phyloP scores from a whole-genome alignment of 2,888 invertebrate species.

The Heliconius hortense region DNA sequence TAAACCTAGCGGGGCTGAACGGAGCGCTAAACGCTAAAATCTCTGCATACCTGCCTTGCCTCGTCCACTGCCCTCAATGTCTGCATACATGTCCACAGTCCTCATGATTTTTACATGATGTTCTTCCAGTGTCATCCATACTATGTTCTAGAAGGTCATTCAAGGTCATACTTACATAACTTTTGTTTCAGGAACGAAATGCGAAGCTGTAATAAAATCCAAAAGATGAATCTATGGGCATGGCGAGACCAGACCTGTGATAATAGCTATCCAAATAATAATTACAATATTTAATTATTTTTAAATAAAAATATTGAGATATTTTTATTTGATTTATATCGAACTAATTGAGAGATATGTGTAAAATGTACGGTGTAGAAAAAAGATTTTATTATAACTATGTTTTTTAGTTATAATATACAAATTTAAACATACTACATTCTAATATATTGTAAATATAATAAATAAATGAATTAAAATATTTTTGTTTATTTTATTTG shows the following conservation, averaged over 20 bases:
- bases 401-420: no score
- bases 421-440: no score
- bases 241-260: conserved; percentile 51
- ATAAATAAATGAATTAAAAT: neutral
- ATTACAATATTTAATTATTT: conserved; percentile 13
- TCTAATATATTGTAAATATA: neutral
- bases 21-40: no score
- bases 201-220: conserved; percentile 48
- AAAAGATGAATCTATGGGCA: conserved; percentile 46
- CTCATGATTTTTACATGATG: no score
- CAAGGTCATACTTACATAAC: neutral
- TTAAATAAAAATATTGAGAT: neutral
- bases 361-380: no score
- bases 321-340: neutral
- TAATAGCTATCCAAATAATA: conserved; percentile 4
- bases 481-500: neutral
- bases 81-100: no score
- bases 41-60: no score
- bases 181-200: conserved; percentile 52
- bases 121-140: neutral
- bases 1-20: no score
- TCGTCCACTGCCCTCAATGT: no score
- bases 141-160: neutral
- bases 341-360: no score
- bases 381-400: no score